Percentiles rank a stretch among this genome's conserved stretches.
Evolutionary conservation across 1,140 invertebrate species (phyloP).

Genomic region (Cydia strobilella): DNA sequence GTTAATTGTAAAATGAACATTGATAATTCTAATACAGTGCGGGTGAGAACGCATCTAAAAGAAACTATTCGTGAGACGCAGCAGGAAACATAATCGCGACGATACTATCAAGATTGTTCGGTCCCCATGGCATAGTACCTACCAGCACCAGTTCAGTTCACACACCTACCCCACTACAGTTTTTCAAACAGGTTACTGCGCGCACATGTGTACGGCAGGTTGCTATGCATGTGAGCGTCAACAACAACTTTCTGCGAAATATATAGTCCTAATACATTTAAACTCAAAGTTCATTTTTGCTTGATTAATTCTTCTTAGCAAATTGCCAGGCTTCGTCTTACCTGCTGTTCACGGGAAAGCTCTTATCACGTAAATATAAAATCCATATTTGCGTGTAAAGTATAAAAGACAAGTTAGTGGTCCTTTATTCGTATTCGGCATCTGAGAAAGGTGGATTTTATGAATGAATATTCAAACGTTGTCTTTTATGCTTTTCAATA

Average conservation of each 20-base stretch:
- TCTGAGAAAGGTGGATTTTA: constrained; percentile 35
- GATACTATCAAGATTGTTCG: constrained; percentile 31
- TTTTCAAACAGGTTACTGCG: constrained; percentile 54
- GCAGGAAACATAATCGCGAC: constrained; percentile 12
- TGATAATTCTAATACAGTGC: background rate
- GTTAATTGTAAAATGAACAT: background rate
- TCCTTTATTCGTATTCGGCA: constrained; percentile 38
- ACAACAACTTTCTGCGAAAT: background rate
- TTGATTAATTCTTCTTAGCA: background rate
- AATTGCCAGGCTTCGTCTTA: background rate
- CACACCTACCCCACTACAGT: constrained; percentile 51
- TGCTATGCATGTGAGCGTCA: constrained; percentile 43
- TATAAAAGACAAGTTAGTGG: constrained; percentile 9
- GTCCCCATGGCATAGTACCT: background rate
- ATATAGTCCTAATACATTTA: background rate
- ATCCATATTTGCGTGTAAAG: background rate
- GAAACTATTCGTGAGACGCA: background rate
- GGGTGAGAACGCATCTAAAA: background rate
- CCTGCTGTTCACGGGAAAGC: background rate
- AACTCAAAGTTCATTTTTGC: background rate
- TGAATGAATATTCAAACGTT: constrained; percentile 41
- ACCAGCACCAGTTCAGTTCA: constrained; percentile 54
- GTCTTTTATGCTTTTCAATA: constrained; percentile 11
- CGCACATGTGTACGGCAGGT: constrained; percentile 46
- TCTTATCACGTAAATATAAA: constrained; percentile 1